Evolutionary conservation across 2,113 vertebrate genomes (phyloP), one percentile per base, ranked within the genome.

Genomic region (Tachysurus vachellii): DNA sequence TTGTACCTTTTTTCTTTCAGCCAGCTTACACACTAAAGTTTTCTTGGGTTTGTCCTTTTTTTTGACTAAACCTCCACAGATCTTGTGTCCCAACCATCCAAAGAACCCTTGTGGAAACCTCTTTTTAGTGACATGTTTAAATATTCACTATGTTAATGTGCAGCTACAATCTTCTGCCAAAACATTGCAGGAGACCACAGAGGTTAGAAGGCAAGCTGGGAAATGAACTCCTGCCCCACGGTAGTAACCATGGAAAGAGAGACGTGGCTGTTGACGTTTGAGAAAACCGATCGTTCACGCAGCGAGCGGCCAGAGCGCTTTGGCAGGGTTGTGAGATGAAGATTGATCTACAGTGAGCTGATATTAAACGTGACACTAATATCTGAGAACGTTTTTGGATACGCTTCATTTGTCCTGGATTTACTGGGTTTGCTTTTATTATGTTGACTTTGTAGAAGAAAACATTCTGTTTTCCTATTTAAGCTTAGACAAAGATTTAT

Each of bases 221-320:
- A 85, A 85, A 84, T 88, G 87, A 91, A 84, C 88, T 88, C 56
- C 86, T 89, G 80, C 44, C 62, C 87, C 80, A 82, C 50, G 88
- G 88, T 85, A 89, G 59, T 82, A 66, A 73, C 71, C 59, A 89
- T 79, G 80, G 44, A 56, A 88, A 86, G 36, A n/a, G 14, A 11
- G 42, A 50, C 42, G 71, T 73, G 77, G 64, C n/a, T 70, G 47
- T 70, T 83, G 80, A 64, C 0, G 26, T 54, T 68, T 54, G 62
- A 68, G 62, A 83, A 53, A 28, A 68, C 28, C 16, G 13, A 83
- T 50, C 36, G 10, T 31, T 64, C 61, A 66, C 47, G n/a, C 82
- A 53, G 82, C 59, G 5, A 28, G 44, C 31, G 47, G 62, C 62
- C 44, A 31, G 62, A 19, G 17, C 21, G 82, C 62, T 53, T 68